These are phyloP conservation scores for Glyptemys insculpta DNA, from an alignment of 2,797 vertebrate species.

Conservation along the genomic window DNA sequence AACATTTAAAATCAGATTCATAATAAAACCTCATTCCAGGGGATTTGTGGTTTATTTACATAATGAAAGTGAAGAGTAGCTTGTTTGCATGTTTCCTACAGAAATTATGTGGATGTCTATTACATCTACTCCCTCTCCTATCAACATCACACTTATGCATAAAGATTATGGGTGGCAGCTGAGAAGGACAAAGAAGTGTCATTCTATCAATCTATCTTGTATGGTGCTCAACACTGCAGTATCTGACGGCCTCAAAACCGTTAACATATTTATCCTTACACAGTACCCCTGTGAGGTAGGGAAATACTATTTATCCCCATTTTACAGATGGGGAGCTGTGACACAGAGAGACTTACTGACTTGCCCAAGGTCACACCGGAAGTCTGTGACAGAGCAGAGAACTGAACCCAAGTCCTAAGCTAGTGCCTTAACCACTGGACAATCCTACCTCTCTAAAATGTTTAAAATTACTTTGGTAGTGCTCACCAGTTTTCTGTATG, in stretches of 20 bases:
- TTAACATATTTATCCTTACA: background rate
- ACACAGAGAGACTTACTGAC: background rate
- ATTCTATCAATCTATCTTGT: too few relatives aligned
- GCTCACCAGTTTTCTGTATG: background rate
- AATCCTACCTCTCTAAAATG: background rate
- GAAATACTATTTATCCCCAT: background rate
- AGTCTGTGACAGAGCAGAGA: background rate
- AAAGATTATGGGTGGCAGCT: background rate
- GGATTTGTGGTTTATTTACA: conserved; percentile 58
- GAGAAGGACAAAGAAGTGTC: background rate
- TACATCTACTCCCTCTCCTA: background rate
- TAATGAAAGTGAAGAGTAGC: background rate
- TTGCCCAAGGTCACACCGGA: accelerated
- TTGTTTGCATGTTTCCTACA: conserved; percentile 30
- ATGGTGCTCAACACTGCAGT: background rate
- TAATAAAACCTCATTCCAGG: conserved; percentile 48
- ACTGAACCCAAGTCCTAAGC: background rate
- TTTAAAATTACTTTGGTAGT: background rate
- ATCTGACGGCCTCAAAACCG: background rate
- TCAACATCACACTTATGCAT: background rate
- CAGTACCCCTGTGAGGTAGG: too few relatives aligned
- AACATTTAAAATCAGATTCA: conserved; percentile 72
- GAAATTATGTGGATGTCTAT: background rate
- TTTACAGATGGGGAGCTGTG: background rate
- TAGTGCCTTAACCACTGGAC: background rate